These are phyloP conservation scores for Lasioglossum lativentre DNA, from an alignment of 2,888 invertebrate species.

Conservation along the genomic window DNA sequence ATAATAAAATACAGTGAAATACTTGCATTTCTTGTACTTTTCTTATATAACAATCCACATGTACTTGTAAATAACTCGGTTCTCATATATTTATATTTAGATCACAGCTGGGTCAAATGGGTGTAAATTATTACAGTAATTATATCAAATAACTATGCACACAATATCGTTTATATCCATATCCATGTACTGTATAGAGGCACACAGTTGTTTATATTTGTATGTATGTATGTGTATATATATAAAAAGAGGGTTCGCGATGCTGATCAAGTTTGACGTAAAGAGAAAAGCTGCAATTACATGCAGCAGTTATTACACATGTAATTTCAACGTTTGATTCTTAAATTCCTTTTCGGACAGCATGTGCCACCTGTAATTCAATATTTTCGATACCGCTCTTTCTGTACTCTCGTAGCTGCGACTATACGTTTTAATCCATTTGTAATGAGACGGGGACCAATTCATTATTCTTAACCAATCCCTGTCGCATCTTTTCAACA, in stretches of 20 bases:
- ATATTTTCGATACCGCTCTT: constrained; percentile 88
- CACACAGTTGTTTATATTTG: constrained; percentile 12
- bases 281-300: neutral
- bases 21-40: constrained; percentile 31
- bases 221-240: neutral
- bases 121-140: constrained; percentile 16
- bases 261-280: neutral
- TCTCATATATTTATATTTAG: constrained; percentile 29
- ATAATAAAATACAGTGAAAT: constrained; percentile 47
- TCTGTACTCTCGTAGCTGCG: constrained; percentile 88
- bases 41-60: constrained; percentile 52
- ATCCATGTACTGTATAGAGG: constrained; percentile 9
- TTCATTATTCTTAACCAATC: constrained; percentile 89
- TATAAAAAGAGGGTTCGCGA: constrained; percentile 17
- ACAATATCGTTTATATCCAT: neutral
- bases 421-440: constrained; percentile 88
- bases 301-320: constrained; percentile 70
- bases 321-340: constrained; percentile 83
- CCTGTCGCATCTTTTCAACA: constrained; percentile 88
- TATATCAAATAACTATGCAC: neutral
- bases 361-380: constrained; percentile 89
- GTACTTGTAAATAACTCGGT: constrained; percentile 7
- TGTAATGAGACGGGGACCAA: constrained; percentile 89
- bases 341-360: constrained; percentile 88
- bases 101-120: constrained; percentile 46